These are phyloP conservation scores for Aphis craccivora DNA, from an alignment of 1,140 invertebrate species.

Conservation along the genomic window DNA sequence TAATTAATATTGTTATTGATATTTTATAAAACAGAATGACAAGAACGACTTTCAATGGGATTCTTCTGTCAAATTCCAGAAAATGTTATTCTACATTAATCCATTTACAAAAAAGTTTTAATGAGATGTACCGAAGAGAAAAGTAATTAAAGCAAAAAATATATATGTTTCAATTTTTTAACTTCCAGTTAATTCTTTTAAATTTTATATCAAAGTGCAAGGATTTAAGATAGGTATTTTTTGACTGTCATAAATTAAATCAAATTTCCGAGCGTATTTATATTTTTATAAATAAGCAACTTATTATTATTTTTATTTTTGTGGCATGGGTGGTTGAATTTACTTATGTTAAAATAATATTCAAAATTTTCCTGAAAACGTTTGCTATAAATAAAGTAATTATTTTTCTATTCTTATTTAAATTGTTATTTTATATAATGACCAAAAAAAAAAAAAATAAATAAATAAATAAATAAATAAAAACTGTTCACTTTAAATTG, in stretches of 20 bases:
- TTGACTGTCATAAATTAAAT: background rate
- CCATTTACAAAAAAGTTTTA: constrained; percentile 53
- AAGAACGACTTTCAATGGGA: constrained; percentile 41
- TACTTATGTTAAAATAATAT: background rate
- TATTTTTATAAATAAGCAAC: background rate
- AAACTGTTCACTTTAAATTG: background rate
- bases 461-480: no score
- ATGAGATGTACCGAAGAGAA: constrained; percentile 42
- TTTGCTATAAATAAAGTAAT: background rate
- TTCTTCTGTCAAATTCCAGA: constrained; percentile 31
- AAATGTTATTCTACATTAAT: constrained; percentile 44
- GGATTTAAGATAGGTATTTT: background rate
- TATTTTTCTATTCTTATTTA: background rate
- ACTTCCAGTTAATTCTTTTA: constrained; percentile 11
- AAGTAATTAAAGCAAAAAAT: constrained; percentile 56
- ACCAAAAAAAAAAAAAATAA: background rate
- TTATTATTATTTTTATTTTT: background rate
- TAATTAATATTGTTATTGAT: constrained; percentile 49
- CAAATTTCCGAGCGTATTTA: background rate
- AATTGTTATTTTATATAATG: background rate
- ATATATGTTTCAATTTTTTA: constrained; percentile 39
- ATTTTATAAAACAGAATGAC: constrained; percentile 41
- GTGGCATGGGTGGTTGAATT: background rate
- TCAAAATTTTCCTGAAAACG: background rate
- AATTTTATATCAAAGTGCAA: background rate